Evolutionary conservation across 2,797 vertebrate genomes (phyloP).

Genomic region (Tragelaphus oryx): DNA sequence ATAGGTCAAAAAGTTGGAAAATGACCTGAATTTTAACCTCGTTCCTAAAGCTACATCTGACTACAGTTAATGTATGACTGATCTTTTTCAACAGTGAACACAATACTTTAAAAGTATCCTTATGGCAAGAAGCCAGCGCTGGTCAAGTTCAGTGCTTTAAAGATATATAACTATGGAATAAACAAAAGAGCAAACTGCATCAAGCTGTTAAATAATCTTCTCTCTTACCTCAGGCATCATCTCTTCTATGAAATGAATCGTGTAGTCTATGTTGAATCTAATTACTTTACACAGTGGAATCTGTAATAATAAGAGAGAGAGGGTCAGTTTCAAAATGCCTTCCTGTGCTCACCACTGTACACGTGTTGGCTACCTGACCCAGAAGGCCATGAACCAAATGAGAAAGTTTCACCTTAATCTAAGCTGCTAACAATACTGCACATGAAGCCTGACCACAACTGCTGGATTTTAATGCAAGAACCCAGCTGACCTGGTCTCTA

Average conservation of each 20-base stretch:
- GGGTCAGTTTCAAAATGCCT: neutral
- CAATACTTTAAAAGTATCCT: constrained; percentile 44
- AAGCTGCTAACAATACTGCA: neutral
- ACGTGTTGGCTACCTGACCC: neutral
- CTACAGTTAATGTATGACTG: neutral
- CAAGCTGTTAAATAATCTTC: constrained; percentile 62
- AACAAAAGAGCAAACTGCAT: constrained; percentile 44
- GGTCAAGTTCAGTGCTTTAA: constrained; percentile 48
- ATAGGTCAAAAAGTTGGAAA: constrained; percentile 29
- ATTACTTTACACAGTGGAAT: constrained; percentile 98
- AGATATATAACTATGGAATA: neutral
- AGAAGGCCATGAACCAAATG: neutral
- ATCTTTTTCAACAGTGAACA: constrained; percentile 55
- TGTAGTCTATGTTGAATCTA: constrained; percentile 99
- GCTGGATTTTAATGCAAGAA: neutral
- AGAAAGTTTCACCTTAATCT: neutral
- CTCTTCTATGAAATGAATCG: constrained; percentile 99
- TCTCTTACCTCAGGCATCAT: constrained; percentile 97
- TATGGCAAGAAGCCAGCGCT: neutral
- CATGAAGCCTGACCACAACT: neutral
- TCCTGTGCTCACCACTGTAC: neutral
- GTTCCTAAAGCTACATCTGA: neutral
- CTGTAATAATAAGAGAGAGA: constrained; percentile 80
- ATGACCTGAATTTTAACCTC: constrained; percentile 29
- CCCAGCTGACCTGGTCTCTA: neutral